Evolutionary conservation across 2,888 invertebrate genomes (phyloP), one percentile per base, ranked within the genome.

Genomic region (Nudaria mundana): DNA sequence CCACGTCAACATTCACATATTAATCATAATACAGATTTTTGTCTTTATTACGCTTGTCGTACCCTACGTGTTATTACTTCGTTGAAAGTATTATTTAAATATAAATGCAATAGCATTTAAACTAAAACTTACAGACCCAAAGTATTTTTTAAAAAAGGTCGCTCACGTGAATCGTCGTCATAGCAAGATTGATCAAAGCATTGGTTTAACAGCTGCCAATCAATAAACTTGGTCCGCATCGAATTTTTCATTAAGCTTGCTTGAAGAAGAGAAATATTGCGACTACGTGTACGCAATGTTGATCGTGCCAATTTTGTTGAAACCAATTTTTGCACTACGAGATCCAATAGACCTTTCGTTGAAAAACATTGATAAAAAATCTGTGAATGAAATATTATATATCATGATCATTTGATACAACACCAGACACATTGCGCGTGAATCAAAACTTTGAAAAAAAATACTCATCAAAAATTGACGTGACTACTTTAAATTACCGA

Each of bases 11-110:
- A 51, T 48, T 48, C 58, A 59, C 53, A 58, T 72, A 79, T 81
- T 78, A 81, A 80, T 80, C 75, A 79, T 73, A 68, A 68, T 56
- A n/a, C n/a, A 66, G 61, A 55, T 63, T 46, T 46, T 56, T 50
- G 46, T 54, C 50, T 55, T 64, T 67, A 67, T 68, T 64, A 55
- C 63, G 59, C 55, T 59, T 52, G 59, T 61, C 66, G 45, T 61
- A 56, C 40, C 40, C 43, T 51, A 48, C 50, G 49, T 56, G 58
- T 63, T 41, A 45, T 52, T 51, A 62, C 55, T 52, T 58, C 48
- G 49, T 67, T 63, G 61, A 67, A 56, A n/a, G 34, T 20, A 48
- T 49, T 50, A 66, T 68, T 63, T 20, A 3, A 5, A 18, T 18
- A 3, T 5, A 18, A 18, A 59, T n/a, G n/a, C n/a, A n/a, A n/a